phyloP scores from a whole-genome alignment of 2,797 vertebrate species.

The Numenius phaeopus region DNA sequence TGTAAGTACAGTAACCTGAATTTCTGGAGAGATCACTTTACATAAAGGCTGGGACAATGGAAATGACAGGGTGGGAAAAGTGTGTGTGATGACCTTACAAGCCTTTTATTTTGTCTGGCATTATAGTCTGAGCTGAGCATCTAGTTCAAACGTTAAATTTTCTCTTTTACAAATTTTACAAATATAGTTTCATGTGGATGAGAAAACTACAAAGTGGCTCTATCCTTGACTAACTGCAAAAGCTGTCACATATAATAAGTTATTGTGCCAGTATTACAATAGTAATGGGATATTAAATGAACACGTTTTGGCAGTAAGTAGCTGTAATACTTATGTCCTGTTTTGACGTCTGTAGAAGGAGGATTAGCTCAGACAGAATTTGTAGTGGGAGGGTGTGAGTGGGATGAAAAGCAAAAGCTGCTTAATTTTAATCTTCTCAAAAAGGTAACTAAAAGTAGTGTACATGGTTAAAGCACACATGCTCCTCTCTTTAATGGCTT shows the following conservation, averaged over 20 bases:
- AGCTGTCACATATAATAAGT: conserved; percentile 44
- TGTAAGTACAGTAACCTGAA: background rate
- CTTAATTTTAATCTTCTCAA: conserved; percentile 70
- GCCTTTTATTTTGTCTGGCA: background rate
- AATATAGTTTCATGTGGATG: background rate
- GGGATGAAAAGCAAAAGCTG: conserved; percentile 67
- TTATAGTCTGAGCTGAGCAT: background rate
- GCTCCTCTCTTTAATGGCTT: conserved; percentile 19
- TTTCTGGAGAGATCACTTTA: background rate
- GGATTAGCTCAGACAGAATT: conserved; percentile 58
- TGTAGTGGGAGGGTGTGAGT: conserved; percentile 47
- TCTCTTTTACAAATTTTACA: background rate
- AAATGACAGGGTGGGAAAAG: background rate
- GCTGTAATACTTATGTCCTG: conserved; percentile 47
- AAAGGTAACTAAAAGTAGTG: conserved; percentile 54
- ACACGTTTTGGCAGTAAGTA: conserved; percentile 49
- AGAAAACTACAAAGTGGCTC: conserved; percentile 10
- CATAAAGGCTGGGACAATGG: background rate
- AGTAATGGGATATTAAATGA: conserved; percentile 63
- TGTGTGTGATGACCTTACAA: background rate
- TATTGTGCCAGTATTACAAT: conserved; percentile 53
- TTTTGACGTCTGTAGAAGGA: conserved; percentile 59
- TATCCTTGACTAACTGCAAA: conserved; percentile 33
- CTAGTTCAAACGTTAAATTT: background rate
- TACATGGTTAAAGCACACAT: conserved; percentile 1